Conservation (phyloP, 2,113 vertebrate species). For the Elephas maximus region DNA sequence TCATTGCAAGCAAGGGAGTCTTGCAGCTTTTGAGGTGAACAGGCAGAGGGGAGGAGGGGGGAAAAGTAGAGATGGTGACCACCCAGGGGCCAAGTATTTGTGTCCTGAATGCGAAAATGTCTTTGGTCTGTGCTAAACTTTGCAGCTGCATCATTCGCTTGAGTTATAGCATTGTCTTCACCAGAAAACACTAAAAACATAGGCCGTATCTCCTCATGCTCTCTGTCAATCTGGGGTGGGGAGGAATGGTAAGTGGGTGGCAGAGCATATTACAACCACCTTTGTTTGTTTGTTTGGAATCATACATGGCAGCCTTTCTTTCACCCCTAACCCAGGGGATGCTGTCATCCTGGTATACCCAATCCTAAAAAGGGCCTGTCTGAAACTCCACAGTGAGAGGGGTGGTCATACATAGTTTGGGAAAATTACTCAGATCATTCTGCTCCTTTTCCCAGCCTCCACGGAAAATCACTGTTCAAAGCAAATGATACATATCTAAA, state of each 20-base stretch:
- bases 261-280: slow-evolving; percentile 25
- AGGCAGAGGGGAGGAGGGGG: slow-evolving; percentile 42
- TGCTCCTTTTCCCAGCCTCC: background rate
- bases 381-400: background rate
- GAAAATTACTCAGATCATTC: background rate
- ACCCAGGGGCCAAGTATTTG: background rate
- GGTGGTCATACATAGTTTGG: background rate
- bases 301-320: background rate
- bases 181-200: background rate
- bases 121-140: background rate
- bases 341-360: background rate
- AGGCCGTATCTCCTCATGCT: slow-evolving; percentile 24
- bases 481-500: background rate
- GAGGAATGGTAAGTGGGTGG: slow-evolving; percentile 41
- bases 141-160: background rate
- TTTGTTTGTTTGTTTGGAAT: background rate
- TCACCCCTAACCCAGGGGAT: background rate
- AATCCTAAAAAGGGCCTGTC: background rate
- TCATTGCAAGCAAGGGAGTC: slow-evolving; percentile 65
- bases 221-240: slow-evolving; percentile 60
- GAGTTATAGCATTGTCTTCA: background rate
- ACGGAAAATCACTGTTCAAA: slow-evolving; percentile 11
- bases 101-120: slow-evolving; percentile 28
- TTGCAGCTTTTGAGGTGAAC: slow-evolving; percentile 68
- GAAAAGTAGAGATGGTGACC: slow-evolving; percentile 37